Conservation (phyloP, 2,113 vertebrate species). For the Lampris incognitus region DNA sequence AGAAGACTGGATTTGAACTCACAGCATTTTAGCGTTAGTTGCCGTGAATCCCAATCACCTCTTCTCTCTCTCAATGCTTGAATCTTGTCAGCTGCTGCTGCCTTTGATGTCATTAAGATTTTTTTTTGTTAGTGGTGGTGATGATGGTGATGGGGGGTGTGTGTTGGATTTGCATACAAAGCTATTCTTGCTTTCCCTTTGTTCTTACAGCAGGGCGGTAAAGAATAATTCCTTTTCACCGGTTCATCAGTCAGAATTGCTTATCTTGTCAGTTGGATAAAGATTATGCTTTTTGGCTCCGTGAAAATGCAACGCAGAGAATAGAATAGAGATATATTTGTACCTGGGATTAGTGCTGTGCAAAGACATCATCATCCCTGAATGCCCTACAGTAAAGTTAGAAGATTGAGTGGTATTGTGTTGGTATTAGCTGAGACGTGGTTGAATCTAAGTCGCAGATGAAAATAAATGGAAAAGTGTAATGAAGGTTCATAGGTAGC, state of each 20-base stretch:
- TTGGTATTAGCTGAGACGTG: no score
- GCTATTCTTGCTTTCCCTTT: slow-evolving; percentile 59
- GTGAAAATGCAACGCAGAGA: no score
- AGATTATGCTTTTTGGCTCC: slow-evolving; percentile 17
- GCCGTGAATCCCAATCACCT: slow-evolving; percentile 47
- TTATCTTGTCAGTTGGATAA: slow-evolving; percentile 39
- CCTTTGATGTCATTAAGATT: slow-evolving; percentile 60
- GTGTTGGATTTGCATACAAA: slow-evolving; percentile 63
- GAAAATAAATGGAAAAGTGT: no score
- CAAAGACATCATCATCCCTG: no score
- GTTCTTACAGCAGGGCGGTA: slow-evolving; percentile 44
- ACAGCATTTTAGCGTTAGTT: slow-evolving; percentile 49
- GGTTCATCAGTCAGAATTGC: slow-evolving; percentile 49
- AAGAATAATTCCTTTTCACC: slow-evolving; percentile 26
- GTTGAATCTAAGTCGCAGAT: no score
- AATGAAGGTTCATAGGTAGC: no score
- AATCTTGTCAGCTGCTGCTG: slow-evolving; percentile 51
- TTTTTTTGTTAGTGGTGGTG: slow-evolving; percentile 18
- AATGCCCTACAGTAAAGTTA: no score
- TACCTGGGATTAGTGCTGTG: no score
- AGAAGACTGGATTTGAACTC: slow-evolving; percentile 52
- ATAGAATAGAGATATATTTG: no score
- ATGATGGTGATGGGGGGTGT: slow-evolving; percentile 6
- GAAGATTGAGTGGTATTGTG: no score
- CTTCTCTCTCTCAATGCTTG: slow-evolving; percentile 15